Conservation (phyloP, 2,113 vertebrate species). For the Manacus vitellinus region DNA sequence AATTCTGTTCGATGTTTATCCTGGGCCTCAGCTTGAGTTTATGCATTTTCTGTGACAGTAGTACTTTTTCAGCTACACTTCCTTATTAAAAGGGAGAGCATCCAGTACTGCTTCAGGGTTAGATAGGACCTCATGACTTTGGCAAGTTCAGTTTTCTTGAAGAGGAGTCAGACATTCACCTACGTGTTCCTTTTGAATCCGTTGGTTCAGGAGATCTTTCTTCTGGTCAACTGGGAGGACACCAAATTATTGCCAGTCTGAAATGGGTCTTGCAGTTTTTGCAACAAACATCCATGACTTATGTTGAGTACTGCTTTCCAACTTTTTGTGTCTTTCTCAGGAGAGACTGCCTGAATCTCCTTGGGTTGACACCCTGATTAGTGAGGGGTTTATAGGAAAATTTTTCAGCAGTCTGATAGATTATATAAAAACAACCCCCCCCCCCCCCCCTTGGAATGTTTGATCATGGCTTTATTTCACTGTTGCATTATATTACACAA, state of each 20-base stretch:
- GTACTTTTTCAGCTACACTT: neutral
- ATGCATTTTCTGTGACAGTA: neutral
- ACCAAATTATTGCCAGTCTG: neutral
- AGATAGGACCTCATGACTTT: constrained; percentile 10
- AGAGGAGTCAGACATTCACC: constrained; percentile 4
- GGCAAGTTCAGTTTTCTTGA: neutral
- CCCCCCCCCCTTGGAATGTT: neutral
- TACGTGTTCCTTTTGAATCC: neutral
- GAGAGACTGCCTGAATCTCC: neutral
- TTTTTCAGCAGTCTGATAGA: neutral
- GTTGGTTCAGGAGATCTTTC: constrained; percentile 30
- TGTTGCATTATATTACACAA: neutral
- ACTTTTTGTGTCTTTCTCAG: neutral
- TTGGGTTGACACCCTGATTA: neutral
- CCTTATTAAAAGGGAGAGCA: neutral
- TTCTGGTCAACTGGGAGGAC: constrained; percentile 22
- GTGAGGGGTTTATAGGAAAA: neutral
- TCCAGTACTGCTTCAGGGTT: neutral
- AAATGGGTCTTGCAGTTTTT: constrained; percentile 18
- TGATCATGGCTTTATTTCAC: neutral
- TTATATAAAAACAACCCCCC: neutral
- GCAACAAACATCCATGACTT: neutral
- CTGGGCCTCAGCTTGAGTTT: neutral
- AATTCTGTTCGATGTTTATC: neutral
- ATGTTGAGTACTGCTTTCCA: neutral